Base-by-base conservation (phyloP, 2,797 vertebrate species). In the Macroramphosus scolopax region DNA sequence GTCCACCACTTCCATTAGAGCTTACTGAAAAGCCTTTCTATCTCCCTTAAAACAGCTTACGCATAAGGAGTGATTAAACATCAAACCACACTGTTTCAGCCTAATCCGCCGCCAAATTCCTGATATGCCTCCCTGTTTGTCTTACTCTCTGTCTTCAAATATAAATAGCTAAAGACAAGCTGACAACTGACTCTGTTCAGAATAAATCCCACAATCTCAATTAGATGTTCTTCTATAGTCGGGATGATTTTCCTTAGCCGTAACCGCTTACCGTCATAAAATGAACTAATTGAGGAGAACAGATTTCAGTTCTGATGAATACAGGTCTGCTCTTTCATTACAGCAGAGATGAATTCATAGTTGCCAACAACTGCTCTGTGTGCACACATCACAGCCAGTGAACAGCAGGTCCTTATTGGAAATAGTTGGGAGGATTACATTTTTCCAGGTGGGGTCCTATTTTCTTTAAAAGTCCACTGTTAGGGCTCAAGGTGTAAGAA, bases 381-480 rank as follows among this genome's bases (percentile, higher is more conserved):
- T 54, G 50, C 47, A 50, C 44, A 72, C 63, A 48, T 56, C 11
- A 46, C 11, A 24, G 34, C 32, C 16, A 26, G 17, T 15, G 36
- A 38, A 26, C 33, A 46, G 52, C 41, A 15, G 29, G 53, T 63
- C 41, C 50, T 50, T 66, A 49, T 59, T 70, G 52, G 52, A 80
- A 77, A 77, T 42, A 52, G 57, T 67, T 61, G 40, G 44, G 13
- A 68, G 65, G 56, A 81, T 84, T 83, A 77, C 81, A 81, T 74
- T 77, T 73, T 86, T 83, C 75, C 80, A 81, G 77, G 80, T 72
- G n/a, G 71, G 75, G 67, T 78, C 63, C 60, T 68, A 71, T 87
- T 82, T 84, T 81, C 75, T 76, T 79, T 51, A 35, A 65, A 80
- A 72, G 73, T 79, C 65, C 61, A 75, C 58, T 58, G 63, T 65